Percentiles rank a stretch among this genome's conserved stretches.
These are phyloP conservation scores for Phenacoccus solenopsis DNA, from an alignment of 1,140 invertebrate genomes.

Conservation along the genomic window DNA sequence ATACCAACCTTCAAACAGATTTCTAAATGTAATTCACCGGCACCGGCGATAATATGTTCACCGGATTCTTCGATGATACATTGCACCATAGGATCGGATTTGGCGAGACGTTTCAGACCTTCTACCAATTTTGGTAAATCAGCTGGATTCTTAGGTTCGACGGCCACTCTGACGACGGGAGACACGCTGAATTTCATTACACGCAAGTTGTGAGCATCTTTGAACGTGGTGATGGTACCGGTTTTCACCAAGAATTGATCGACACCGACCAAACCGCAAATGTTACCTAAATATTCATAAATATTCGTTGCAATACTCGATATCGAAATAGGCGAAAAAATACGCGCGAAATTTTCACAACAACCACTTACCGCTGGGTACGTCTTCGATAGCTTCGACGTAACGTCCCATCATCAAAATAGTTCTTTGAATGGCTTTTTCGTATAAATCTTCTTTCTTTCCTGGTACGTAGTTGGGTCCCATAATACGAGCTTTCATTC, in stretches of 20 bases:
- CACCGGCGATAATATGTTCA: slow-evolving; percentile 98
- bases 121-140: slow-evolving; percentile 98
- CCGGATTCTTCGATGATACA: slow-evolving; percentile 99
- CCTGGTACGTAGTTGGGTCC: slow-evolving; percentile 95
- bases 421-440: slow-evolving; percentile 98
- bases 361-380: slow-evolving; percentile 66
- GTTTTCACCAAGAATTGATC: slow-evolving; percentile 99
- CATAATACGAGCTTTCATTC: slow-evolving; percentile 95
- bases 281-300: slow-evolving; percentile 52
- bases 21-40: slow-evolving; percentile 98
- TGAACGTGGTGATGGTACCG: slow-evolving; percentile 97
- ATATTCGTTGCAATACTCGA: background rate
- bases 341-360: background rate
- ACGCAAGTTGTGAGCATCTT: slow-evolving; percentile 98
- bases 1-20: slow-evolving; percentile 76
- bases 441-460: slow-evolving; percentile 98
- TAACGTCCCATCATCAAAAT: slow-evolving; percentile 99
- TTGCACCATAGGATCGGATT: slow-evolving; percentile 99
- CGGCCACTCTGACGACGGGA: slow-evolving; percentile 97
- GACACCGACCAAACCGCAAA: slow-evolving; percentile 98
- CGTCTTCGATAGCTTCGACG: slow-evolving; percentile 98
- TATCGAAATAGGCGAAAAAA: background rate
- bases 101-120: slow-evolving; percentile 94
- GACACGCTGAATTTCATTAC: slow-evolving; percentile 99
- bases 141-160: slow-evolving; percentile 97